Base-by-base conservation (phyloP, 1,140 invertebrate species). In the Ostrea denselamellosa region DNA sequence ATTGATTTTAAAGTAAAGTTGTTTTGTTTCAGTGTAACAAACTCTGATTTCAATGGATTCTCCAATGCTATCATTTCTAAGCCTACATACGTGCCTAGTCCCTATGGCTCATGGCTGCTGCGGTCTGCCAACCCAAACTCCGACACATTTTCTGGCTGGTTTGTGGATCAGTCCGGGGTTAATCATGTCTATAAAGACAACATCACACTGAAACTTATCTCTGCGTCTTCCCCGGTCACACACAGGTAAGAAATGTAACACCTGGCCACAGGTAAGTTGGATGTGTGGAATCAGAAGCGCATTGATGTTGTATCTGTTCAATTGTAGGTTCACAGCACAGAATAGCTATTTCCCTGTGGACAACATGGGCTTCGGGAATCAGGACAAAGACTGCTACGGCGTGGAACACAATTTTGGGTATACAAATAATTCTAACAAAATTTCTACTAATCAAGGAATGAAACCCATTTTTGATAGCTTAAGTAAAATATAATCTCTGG, bases 311-410 rank as follows among this genome's bases (percentile, higher is more conserved):
- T 62, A 62, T n/a, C 4, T 83, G 19, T 65, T 2, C 19, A 22
- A 62, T 25, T 89, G 87, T 68, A 85, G 91, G 90, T 85, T 90
- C 82, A 85, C 83, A 53, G 25, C 77, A 86, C 8, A 28, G 68
- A 83, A 85, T 53, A 81, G 86, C 56, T 92, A 90, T 86, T 92
- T 86, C 82, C 91, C 91, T 28, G 83, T 92, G 8, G 90, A 92
- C 88, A 88, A 85, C n/a, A 77, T 44, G 51, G 91, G 91, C 2
- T 91, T 85, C 86, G 90, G 90, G 34, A 58, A 88, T 28, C 83
- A 92, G 52, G 88, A 89, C n/a, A 90, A 88, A 53, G 90, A 92
- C 62, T 91, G 91, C 71, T 83, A 85, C 68, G 86, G 85, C 22
- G 68, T 28, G 14, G 68, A 68, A 17, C 90, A 91, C 53, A 91